Evolutionary conservation across 2,797 vertebrate genomes (phyloP).

Genomic region (Bradypus variegatus): DNA sequence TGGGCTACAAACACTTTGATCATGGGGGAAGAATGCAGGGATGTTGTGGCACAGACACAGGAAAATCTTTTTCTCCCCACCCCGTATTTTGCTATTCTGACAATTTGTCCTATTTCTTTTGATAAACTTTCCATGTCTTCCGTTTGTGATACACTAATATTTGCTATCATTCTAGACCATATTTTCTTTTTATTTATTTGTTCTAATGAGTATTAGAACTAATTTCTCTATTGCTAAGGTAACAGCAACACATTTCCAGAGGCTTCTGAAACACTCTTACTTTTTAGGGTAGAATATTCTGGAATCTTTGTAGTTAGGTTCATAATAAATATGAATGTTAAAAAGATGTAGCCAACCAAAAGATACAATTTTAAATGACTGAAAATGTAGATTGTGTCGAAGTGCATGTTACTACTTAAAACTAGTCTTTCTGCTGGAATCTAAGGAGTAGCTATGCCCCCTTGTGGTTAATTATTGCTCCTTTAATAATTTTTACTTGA

Average conservation of each 20-base stretch:
- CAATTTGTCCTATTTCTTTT: slow-evolving; percentile 47
- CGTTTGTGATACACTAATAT: slow-evolving; percentile 57
- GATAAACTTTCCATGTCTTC: slow-evolving; percentile 52
- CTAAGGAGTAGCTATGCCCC: slow-evolving; percentile 53
- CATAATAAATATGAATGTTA: slow-evolving; percentile 39
- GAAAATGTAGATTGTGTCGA: slow-evolving; percentile 30
- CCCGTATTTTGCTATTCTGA: slow-evolving; percentile 53
- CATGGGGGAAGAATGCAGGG: not conserved
- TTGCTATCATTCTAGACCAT: slow-evolving; percentile 51
- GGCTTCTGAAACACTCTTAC: slow-evolving; percentile 48
- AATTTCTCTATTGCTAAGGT: slow-evolving; percentile 44
- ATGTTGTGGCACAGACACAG: not conserved
- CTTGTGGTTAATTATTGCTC: slow-evolving; percentile 63
- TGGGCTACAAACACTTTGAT: not conserved
- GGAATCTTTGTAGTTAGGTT: slow-evolving; percentile 36
- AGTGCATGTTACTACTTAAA: slow-evolving; percentile 52
- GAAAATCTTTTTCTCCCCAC: slow-evolving; percentile 4
- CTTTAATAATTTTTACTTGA: slow-evolving; percentile 62
- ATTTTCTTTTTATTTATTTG: slow-evolving; percentile 39
- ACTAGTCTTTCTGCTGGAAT: slow-evolving; percentile 64
- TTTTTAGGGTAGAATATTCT: slow-evolving; percentile 43
- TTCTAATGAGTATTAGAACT: slow-evolving; percentile 46
- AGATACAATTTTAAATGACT: slow-evolving; percentile 41
- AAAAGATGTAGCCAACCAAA: slow-evolving; percentile 40
- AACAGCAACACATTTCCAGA: slow-evolving; percentile 43